Evolutionary conservation across 2,888 invertebrate genomes (phyloP), one percentile per base, ranked within the genome.

Genomic region (Epinotia bilunana): DNA sequence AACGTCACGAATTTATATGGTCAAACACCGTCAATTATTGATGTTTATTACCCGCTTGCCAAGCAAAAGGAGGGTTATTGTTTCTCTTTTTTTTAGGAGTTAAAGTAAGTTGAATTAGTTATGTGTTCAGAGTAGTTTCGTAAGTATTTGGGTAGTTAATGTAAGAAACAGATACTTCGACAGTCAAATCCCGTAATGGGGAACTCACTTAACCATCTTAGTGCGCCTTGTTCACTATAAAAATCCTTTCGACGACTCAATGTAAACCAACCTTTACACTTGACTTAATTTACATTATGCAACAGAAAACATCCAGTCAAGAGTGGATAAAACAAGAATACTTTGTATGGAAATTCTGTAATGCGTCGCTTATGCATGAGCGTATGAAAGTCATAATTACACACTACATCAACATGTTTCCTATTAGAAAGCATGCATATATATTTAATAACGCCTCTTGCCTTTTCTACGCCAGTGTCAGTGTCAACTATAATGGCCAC

Each of bases 371-470:
- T 16, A 28, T 28, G 23, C 49, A 49, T 60, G 28, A 60, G 43
- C 68, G 28, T 49, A 55, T 58, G 68, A 69, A 43, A 68, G 68
- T 23, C 46, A 43, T 69, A 60, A 60, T 69, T 16, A 68, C 39
- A 55, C 9, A 46, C 57, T 23, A 11, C 5, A 9, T 23, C 23
- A 28, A 18, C 49, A 13, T 49, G 33, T 39, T 57, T 43, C 20
- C 16, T 43, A 23, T 69, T 68, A 68, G 68, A 68, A 58, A 68
- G 68, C 43, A 12, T 2, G 9, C 39, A 39, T 23, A 28, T 23
- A 23, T 58, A 13, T 28, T 55, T 23, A 43, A 43, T 33, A 57
- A 23, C 43, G 68, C 20, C 20, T 65, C 53, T 68, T 12, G 12
- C 58, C 20, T 43, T 68, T 68, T 68, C 20, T 68, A 64, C 49